Base-by-base conservation (phyloP, 2,113 vertebrate species). In the Dipodomys merriami region DNA sequence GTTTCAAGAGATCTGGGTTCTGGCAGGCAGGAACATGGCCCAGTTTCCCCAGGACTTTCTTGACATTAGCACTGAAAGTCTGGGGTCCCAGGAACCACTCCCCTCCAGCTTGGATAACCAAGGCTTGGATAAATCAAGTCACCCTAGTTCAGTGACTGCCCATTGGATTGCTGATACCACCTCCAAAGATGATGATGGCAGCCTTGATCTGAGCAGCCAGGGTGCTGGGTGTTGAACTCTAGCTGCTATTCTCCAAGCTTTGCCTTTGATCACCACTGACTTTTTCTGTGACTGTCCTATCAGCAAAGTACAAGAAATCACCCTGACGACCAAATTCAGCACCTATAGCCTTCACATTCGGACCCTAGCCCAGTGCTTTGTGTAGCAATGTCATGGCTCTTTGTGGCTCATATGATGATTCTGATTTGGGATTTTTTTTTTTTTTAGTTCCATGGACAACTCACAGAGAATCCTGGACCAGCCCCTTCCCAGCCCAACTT, bases 371-470 rank as follows among this genome's bases (percentile, higher is more conserved):
- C 25, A 2, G 16, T 9, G n/a, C 62, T 72, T 22, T n/a, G 16
- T 23, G 9, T 9, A 46, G 67, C 23, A n/a, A 9, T 33, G n/a
- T 25, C 23, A 29, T 68, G 46, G 22, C 6, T 27, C 5, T 73
- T 64, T 27, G n/a, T 46, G 73, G 67, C n/a, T 88, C 35, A 7
- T 33, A 4, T 16, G 11, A 67, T 35, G 7, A 87, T 77, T 94
- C n/a, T 44, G 2, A 39, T 9, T 35, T 30, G 18, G 78, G 64
- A 29, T 46, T 44, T 33, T 57, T 80, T 35, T 73, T 62, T 57
- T 33, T 93, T 94, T 67, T 57, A 97, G 97, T 78, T 81, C 79
- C 90, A 91, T 95, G 95, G 95, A 95, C 9, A 88, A 89, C 83
- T 72, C 15, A 39, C 81, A 72, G 49, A 71, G 67, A 93, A 77